Evolutionary conservation across 2,797 vertebrate species (phyloP), one percentile per base, ranked within the genome.

Genomic region (Podarcis siculus): DNA sequence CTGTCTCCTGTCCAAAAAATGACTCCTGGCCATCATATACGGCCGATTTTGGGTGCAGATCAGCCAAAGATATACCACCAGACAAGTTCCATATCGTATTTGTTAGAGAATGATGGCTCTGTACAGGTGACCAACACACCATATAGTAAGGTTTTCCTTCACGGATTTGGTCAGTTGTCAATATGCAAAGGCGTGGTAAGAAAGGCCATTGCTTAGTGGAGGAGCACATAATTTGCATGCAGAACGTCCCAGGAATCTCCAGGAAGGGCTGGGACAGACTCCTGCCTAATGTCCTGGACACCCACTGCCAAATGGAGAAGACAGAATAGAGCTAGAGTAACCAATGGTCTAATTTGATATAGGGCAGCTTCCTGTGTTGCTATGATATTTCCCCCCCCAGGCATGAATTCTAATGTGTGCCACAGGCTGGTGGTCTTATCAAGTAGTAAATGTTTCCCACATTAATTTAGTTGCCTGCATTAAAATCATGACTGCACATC

Each of bases 401-500:
- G 37, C 37, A 45, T 30, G 25, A 9, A 67, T 45, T 71, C 17
- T 71, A 83, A 21, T 71, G 30, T 71, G 67, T 71, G 82, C 10
- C n/a, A 67, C 27, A 39, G 23, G 7, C 19, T 49, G 30, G 75
- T 21, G n/a, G 39, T 32, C 67, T 49, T 6, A 32, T 49, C 66
- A 83, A 3, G 39, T 42, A 10, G 8, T 82, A 45, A 82, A 15
- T 4, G 17, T 80, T 80, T 5, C 78, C 78, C n/a, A 80, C 17
- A 10, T 35, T 35, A 80, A 35, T 32, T 21, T 79, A 3, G n/a
- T 35, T 79, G 49, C 27, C 78, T 32, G 7, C 21, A n/a, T 82
- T 72, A 55, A 37, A 30, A 25, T 10, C 86, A 89, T 83, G 89
- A 79, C 81, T 94, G 90, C 92, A 91, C 39, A 85, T 89, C n/a